These are phyloP conservation scores for Gymnopithys bicolor DNA, from an alignment of 2,797 vertebrate species.

Conservation along the genomic window DNA sequence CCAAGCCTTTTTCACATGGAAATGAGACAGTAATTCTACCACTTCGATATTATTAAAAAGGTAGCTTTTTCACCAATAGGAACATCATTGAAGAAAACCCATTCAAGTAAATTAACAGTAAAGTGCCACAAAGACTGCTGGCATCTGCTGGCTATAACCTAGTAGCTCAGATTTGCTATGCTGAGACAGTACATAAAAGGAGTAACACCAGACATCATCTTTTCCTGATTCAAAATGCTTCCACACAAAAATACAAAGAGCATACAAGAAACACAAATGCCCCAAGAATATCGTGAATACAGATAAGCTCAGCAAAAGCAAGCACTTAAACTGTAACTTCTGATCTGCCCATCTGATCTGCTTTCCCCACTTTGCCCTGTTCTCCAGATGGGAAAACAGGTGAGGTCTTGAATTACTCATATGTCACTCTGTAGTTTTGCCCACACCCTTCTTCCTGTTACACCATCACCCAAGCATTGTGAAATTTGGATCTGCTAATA, in stretches of 20 bases:
- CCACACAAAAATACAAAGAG: neutral
- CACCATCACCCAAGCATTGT: slow-evolving; percentile 39
- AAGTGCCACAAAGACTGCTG: neutral
- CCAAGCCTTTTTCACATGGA: neutral
- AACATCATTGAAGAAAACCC: neutral
- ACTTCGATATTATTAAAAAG: neutral
- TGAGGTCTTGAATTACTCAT: slow-evolving; percentile 63
- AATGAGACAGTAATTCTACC: neutral
- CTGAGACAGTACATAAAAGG: neutral
- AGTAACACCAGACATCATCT: neutral
- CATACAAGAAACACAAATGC: neutral
- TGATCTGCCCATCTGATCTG: slow-evolving; percentile 53
- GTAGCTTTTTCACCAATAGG: neutral
- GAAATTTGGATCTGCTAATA: slow-evolving; percentile 55
- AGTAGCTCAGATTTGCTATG: neutral
- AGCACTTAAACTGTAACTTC: neutral
- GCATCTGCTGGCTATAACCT: neutral
- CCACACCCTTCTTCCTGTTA: slow-evolving; percentile 67
- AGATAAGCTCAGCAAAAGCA: slow-evolving; percentile 20
- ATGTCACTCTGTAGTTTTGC: slow-evolving; percentile 53
- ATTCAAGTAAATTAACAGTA: neutral
- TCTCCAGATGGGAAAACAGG: slow-evolving; percentile 54
- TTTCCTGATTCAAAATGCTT: neutral
- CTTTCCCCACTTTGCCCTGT: slow-evolving; percentile 32
- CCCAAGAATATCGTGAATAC: neutral